A percentile compares a stretch with the other conserved stretches of the same genome.
Evolutionary conservation across 2,888 invertebrate genomes (phyloP).

Genomic region (Timandra comae): DNA sequence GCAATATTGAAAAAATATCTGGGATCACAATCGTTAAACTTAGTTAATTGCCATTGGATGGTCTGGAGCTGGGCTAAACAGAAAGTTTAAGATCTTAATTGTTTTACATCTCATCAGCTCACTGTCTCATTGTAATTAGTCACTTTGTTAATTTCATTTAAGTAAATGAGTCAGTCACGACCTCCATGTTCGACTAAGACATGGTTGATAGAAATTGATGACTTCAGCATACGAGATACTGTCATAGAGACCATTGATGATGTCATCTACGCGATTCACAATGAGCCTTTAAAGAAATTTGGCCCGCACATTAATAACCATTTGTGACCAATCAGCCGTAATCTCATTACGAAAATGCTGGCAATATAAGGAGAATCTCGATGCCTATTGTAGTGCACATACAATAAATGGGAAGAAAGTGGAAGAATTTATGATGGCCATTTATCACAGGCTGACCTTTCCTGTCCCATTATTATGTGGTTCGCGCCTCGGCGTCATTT

Average conservation of each 20-base stretch:
- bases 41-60: too few relatives aligned
- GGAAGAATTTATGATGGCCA: conserved; percentile 29
- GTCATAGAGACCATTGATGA: conserved; percentile 20
- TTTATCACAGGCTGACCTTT: conserved; percentile 37
- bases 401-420: conserved; percentile 11
- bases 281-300: conserved; percentile 12
- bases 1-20: too few relatives aligned
- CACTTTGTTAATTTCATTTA: too few relatives aligned
- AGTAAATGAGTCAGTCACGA: conserved; percentile 1
- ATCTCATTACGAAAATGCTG: too few relatives aligned
- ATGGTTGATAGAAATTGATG: conserved; percentile 22
- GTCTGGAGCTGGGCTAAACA: too few relatives aligned
- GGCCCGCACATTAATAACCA: conserved; percentile 7
- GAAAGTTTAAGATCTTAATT: too few relatives aligned
- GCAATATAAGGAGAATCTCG: background rate
- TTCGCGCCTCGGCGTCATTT: conserved; percentile 32
- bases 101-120: too few relatives aligned
- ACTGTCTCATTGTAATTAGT: too few relatives aligned
- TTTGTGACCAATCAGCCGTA: too few relatives aligned
- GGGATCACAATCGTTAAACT: too few relatives aligned
- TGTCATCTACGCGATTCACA: conserved; percentile 20
- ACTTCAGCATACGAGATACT: conserved; percentile 11
- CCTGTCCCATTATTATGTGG: conserved; percentile 36
- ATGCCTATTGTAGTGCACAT: background rate
- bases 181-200: conserved; percentile 11